These are phyloP conservation scores for Ooceraea biroi DNA, from an alignment of 1,140 invertebrate genomes.

Conservation along the genomic window DNA sequence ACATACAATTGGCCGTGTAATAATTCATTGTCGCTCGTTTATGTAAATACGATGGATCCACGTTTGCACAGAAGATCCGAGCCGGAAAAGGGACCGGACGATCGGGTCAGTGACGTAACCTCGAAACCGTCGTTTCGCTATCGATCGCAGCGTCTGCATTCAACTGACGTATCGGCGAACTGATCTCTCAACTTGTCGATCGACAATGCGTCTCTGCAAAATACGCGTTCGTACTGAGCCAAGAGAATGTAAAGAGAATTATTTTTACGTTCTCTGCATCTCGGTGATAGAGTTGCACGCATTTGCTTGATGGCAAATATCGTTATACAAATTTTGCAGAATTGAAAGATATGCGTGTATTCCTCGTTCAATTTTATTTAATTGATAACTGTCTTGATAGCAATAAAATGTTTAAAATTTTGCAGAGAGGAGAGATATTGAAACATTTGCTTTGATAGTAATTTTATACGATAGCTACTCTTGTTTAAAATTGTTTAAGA, in stretches of 20 bases:
- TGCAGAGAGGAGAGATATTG: background rate
- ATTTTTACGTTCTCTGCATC: background rate
- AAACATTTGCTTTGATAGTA: background rate
- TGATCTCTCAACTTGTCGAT: background rate
- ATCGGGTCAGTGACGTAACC: constrained; percentile 81
- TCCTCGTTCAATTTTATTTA: background rate
- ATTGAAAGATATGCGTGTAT: background rate
- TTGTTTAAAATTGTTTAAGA: too few relatives aligned
- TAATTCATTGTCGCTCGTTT: constrained; percentile 9
- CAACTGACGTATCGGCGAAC: background rate
- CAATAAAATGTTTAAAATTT: background rate
- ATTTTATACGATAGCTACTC: background rate
- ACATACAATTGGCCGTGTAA: background rate
- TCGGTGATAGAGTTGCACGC: background rate
- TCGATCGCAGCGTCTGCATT: background rate
- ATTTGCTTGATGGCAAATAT: background rate
- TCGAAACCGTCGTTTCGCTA: constrained; percentile 42
- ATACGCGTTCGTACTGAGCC: background rate
- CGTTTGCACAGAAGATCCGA: constrained; percentile 80
- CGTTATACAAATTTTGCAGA: background rate
- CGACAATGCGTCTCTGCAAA: background rate
- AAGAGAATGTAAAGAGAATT: background rate
- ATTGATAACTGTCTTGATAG: background rate
- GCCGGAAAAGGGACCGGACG: constrained; percentile 77
- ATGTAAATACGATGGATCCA: constrained; percentile 80